Evolutionary conservation across 2,888 invertebrate species (phyloP).

Genomic region (Spialia ferax): DNA sequence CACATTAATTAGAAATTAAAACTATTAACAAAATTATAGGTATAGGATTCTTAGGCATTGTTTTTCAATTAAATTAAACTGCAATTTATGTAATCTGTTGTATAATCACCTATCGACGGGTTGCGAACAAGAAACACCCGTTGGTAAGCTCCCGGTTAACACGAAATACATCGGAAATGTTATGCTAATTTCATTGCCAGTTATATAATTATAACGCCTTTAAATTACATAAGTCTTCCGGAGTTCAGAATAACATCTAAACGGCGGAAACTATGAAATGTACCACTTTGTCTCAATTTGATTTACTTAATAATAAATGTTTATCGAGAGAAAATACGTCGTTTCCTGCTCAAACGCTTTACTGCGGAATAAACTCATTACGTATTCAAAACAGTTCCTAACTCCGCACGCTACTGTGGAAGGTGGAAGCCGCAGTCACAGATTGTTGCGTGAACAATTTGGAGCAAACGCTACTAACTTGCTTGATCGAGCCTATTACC

Average conservation of each 20-base stretch:
- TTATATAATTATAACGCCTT: slow-evolving; percentile 3
- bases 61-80: not conserved
- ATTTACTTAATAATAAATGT: slow-evolving; percentile 53
- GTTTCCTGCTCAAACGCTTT: slow-evolving; percentile 60
- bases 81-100: not conserved
- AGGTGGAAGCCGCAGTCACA: slow-evolving; percentile 41
- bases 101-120: not conserved
- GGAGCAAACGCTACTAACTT: slow-evolving; percentile 23
- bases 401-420: slow-evolving; percentile 58
- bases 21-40: not conserved
- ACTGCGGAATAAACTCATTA: slow-evolving; percentile 55
- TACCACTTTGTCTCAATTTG: slow-evolving; percentile 35
- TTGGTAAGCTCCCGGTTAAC: not conserved
- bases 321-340: slow-evolving; percentile 58
- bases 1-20: not conserved
- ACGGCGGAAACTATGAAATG: slow-evolving; percentile 43
- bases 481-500: not conserved
- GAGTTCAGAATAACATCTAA: slow-evolving; percentile 36
- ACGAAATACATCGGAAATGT: not conserved
- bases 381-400: slow-evolving; percentile 58
- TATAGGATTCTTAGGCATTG: no score
- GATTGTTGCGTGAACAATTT: slow-evolving; percentile 33
- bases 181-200: not conserved
- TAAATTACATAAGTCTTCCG: slow-evolving; percentile 6
- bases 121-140: slow-evolving; percentile 3